Conservation (phyloP, 2,113 vertebrate species). For the Xenus cinereus region DNA sequence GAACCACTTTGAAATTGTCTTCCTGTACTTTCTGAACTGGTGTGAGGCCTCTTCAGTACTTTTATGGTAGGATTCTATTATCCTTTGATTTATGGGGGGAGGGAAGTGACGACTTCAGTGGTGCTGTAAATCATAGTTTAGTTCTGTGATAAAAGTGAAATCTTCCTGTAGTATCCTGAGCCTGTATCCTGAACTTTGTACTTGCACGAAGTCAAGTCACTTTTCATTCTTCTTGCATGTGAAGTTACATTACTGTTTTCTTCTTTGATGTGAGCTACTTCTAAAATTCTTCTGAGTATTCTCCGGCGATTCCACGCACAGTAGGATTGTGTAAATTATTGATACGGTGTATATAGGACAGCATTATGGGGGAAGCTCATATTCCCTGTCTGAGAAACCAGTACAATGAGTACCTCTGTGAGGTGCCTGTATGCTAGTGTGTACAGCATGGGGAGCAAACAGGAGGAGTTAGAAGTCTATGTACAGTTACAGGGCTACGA, state of each 20-base stretch:
- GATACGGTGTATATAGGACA: neutral
- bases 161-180: neutral
- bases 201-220: neutral
- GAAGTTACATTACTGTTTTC: neutral
- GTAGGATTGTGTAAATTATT: neutral
- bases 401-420: neutral
- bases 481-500: neutral
- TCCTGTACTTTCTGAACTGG: neutral
- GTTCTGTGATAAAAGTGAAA: neutral
- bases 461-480: neutral
- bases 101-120: neutral
- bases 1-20: neutral
- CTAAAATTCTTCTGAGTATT: neutral
- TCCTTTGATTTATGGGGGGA: neutral
- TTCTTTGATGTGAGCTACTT: neutral
- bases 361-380: neutral
- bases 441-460: neutral
- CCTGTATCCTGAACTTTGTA: neutral
- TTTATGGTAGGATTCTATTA: neutral
- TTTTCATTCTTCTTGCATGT: neutral
- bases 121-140: neutral
- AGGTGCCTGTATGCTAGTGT: neutral
- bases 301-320: neutral
- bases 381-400: neutral
- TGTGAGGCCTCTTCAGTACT: neutral